Conservation (phyloP, 2,888 invertebrate species). For the Spisula solida region DNA sequence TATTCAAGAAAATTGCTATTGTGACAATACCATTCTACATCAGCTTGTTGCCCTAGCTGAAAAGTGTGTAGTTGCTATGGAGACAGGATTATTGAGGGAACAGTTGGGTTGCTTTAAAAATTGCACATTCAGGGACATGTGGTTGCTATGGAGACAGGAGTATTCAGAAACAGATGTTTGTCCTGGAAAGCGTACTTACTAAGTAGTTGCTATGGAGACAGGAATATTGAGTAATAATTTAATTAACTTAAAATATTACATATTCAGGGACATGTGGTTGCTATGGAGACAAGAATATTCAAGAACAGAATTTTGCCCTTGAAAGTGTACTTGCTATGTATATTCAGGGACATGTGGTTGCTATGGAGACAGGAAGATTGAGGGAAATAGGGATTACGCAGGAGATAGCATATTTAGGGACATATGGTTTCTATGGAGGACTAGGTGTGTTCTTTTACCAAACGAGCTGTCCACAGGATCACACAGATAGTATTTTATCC, state of each 20-base stretch:
- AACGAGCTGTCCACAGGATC: constrained; percentile 89
- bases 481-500: constrained; percentile 88
- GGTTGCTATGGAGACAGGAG: neutral
- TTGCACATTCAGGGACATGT: too few species aligned
- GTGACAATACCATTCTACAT: too few species aligned
- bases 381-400: neutral
- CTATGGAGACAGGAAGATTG: too few species aligned
- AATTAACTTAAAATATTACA: too few species aligned
- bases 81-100: neutral
- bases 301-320: too few species aligned
- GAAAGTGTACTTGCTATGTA: too few species aligned
- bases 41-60: too few species aligned
- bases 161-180: neutral
- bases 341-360: neutral
- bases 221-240: neutral
- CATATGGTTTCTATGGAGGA: neutral
- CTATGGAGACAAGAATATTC: too few species aligned
- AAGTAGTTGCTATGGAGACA: neutral
- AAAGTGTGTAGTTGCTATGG: neutral
- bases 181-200: neutral
- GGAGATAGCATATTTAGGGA: neutral
- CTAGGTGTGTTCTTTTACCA: constrained; percentile 71
- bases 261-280: too few species aligned
- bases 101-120: too few species aligned
- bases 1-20: too few species aligned